Evolutionary conservation across 2,888 invertebrate genomes (phyloP).

Genomic region (Drosophila mulleri): DNA sequence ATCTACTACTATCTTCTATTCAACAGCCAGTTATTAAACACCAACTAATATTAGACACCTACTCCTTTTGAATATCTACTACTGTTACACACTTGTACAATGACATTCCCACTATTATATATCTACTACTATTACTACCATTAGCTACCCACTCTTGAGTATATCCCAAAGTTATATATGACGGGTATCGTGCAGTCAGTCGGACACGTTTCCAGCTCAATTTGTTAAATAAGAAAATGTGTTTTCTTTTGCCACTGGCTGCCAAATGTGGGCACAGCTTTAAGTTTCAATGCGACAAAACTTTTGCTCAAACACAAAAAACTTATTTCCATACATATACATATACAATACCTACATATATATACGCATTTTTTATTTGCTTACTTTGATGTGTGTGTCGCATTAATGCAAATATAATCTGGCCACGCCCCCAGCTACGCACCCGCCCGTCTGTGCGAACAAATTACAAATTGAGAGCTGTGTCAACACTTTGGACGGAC

Average conservation of each 20-base stretch:
- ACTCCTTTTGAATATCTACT: background rate
- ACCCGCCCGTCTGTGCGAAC: constrained; percentile 5
- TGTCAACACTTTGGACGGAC: constrained; percentile 51
- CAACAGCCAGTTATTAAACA: too few species aligned
- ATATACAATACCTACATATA: background rate
- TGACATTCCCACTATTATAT: too few species aligned
- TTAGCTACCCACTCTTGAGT: too few species aligned
- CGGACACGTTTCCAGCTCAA: background rate
- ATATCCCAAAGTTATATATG: too few species aligned
- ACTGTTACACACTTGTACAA: too few species aligned
- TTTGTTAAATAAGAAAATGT: constrained; percentile 31
- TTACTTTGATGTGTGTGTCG: constrained; percentile 48
- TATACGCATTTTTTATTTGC: constrained; percentile 17
- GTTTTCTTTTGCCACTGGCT: constrained; percentile 26
- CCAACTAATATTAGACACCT: background rate
- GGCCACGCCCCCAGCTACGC: constrained; percentile 24
- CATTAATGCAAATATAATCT: constrained; percentile 71
- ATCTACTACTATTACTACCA: too few species aligned
- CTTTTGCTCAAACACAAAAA: constrained; percentile 32
- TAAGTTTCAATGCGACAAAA: constrained; percentile 42
- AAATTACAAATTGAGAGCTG: constrained; percentile 71
- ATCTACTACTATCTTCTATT: too few species aligned
- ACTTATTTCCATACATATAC: constrained; percentile 9
- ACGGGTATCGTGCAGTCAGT: background rate
- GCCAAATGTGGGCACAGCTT: constrained; percentile 57